Base-by-base conservation (phyloP, 2,888 invertebrate species). In the Epistrophella euchroma region DNA sequence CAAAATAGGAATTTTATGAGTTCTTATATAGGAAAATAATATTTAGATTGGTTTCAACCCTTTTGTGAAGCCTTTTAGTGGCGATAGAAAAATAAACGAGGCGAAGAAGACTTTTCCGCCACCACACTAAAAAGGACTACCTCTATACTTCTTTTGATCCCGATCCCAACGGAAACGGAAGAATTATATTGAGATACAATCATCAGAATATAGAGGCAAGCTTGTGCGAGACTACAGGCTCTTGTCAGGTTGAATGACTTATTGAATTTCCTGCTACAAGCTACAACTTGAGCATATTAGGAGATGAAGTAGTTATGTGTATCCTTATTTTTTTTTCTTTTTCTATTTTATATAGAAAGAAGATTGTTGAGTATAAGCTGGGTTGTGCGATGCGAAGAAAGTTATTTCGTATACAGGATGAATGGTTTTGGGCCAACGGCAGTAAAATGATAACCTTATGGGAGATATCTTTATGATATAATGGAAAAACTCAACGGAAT, bases 31-130 rank as follows among this genome's bases (percentile, higher is more conserved):
- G 73, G 25, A 62, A 73, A 73, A 74, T 64, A 74, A 62, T 74
- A 62, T 74, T 62, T 68, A 68, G 68, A 68, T 68, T 68, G 68
- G 68, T 68, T 68, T 52, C 68, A 68, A 68, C 68, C 68, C 68
- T 68, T 68, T 68, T 50, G 22, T 37, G 25, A 25, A 52, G 52
- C 50, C 68, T 40, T 68, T 52, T 17, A 66, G 66, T 66, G 66
- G 47, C 22, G 32, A 17, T 43, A 45, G 60, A 17, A 66, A 68
- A 68, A 37, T 37, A 68, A 52, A 37, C 25, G 52, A 37, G 22
- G 52, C 52, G 52, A 52, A 19, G 50, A 68, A 68, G 50, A 52
- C n/a, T 52, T 37, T 37, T 52, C 37, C 52, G 37, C 47, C 9
- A 68, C 37, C 37, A 35, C 7, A 35, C 5, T 32, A 68, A 66